These are phyloP conservation scores for Fissipunctia ypsillon DNA, from an alignment of 2,888 invertebrate genomes.

Conservation along the genomic window DNA sequence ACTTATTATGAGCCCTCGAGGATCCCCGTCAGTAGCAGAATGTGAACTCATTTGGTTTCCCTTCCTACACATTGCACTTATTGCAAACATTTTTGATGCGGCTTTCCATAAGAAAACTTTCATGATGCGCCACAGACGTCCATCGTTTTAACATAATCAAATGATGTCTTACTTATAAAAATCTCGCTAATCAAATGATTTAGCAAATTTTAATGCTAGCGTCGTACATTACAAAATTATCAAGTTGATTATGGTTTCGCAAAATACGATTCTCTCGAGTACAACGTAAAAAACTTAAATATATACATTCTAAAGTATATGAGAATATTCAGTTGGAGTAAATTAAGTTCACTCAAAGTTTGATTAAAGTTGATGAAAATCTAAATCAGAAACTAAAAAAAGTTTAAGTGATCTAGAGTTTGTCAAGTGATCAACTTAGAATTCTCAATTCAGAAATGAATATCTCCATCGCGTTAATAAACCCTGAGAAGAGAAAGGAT, in stretches of 20 bases:
- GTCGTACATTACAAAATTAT: not conserved
- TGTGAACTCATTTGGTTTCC: not conserved
- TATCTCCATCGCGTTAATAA: not conserved
- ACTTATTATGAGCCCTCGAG: not conserved
- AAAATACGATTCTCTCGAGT: not conserved
- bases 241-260: not conserved
- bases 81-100: constrained; percentile 6
- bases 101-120: not conserved
- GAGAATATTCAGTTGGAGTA: not conserved
- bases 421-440: not conserved
- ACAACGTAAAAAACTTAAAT: not conserved
- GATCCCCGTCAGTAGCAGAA: constrained; percentile 1
- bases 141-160: not conserved
- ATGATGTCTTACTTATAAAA: not conserved
- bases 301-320: not conserved
- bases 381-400: not conserved
- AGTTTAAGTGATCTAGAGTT: not conserved
- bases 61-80: not conserved
- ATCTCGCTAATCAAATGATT: not conserved
- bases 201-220: too few species aligned
- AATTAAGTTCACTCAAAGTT: not conserved
- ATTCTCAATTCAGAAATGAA: not conserved
- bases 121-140: not conserved
- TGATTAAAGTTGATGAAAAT: not conserved
- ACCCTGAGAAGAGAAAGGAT: constrained; percentile 4